phyloP scores from a whole-genome alignment of 2,888 invertebrate genomes.

The Elegia similella region DNA sequence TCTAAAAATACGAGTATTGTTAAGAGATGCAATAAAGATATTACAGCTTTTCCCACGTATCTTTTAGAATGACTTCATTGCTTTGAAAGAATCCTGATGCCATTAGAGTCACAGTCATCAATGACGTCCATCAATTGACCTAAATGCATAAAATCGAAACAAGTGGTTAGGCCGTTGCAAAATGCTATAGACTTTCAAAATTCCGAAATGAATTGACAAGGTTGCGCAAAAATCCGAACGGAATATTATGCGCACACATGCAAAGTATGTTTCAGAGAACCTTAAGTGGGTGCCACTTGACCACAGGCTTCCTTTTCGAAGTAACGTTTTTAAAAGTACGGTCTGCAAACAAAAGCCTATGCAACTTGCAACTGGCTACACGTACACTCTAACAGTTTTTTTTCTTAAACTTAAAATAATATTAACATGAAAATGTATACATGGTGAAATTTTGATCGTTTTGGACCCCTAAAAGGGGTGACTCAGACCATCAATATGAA shows the following conservation, averaged over 20 bases:
- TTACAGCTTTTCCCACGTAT: background rate
- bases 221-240: background rate
- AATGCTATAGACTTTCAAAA: slow-evolving; percentile 3
- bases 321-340: no score
- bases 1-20: background rate
- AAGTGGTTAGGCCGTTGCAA: background rate
- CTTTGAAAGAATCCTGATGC: background rate
- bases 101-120: background rate
- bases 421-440: no score
- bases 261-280: background rate
- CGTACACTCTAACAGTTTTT: no score
- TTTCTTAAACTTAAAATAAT: no score
- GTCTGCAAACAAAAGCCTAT: no score
- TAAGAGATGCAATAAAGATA: background rate
- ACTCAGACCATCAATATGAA: no score
- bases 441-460: no score
- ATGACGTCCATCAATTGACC: slow-evolving; percentile 9
- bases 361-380: no score
- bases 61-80: background rate
- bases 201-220: background rate
- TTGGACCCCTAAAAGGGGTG: no score
- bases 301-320: background rate
- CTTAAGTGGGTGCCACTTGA: background rate
- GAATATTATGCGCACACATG: background rate
- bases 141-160: slow-evolving; percentile 2